Evolutionary conservation across 2,113 vertebrate genomes (phyloP), one percentile per base, ranked within the genome.

Genomic region (Pandion haliaetus): DNA sequence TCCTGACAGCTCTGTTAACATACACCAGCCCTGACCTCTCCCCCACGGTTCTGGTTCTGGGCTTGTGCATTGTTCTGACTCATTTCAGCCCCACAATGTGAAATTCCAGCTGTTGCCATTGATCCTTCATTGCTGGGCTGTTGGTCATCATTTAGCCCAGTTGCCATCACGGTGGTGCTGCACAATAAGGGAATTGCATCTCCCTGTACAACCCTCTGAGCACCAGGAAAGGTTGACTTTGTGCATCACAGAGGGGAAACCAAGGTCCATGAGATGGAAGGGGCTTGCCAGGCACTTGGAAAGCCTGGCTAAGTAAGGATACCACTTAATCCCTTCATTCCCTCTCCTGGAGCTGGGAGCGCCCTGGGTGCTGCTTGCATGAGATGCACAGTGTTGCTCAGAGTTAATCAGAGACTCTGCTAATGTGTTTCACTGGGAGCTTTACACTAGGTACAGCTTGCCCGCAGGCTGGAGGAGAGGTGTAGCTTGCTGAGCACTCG

Each of bases 1-100:
- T 94, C 49, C 36, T 93, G 93, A 82, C 88, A 93, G 83, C 36
- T 86, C 88, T 96, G 94, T 89, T 89, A 85, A 28, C 78, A 58
- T 28, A 21, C 40, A 76, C 93, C 86, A 95, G 36, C 74, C 65
- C 54, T 91, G 91, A 95, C 78, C 84, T 91, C 73, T 91, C 73
- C 69, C 74, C 44, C 2, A 29, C 49, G 77, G 45, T 91, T 87
- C 54, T 88, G 57, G 57, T 86, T 90, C 32, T 93, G 91, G 62
- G 66, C 81, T 94, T 38, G 23, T 89, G 61, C 4, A 8, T 84
- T 96, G 80, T 76, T 92, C 91, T 95, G 94, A 91, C 65, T 91
- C 91, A 91, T 86, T 96, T 72, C 65, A 89, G 77, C 62, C 52
- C 83, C 58, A 65, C 70, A 69, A 45, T 50, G 58, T 1, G 7